Percentiles rank a stretch among this genome's conserved stretches.
These are phyloP conservation scores for Bos taurus DNA, from an alignment of 2,113 vertebrate species.

Conservation along the genomic window ARS-UCD2.0 NC_037357.1:13276001-13276500, in stretches of 20 bases:
- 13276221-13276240: conserved; percentile 62
- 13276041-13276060: conserved; percentile 19
- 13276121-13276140: conserved; percentile 77
- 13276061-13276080: conserved; percentile 51
- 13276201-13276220: neutral
- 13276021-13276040: conserved; percentile 53
- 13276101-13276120: conserved; percentile 71
- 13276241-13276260: neutral
- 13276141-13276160: conserved; percentile 69
- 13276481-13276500: conserved; percentile 76
- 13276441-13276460: conserved; percentile 56
- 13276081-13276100: conserved; percentile 73
- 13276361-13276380: neutral
- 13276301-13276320: conserved; percentile 39
- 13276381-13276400: conserved; percentile 68
- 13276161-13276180: conserved; percentile 73
- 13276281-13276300: neutral
- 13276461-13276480: conserved; percentile 74
- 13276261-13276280: conserved; percentile 30
- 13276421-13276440: conserved; percentile 61
- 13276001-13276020: conserved; percentile 58
- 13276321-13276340: conserved; percentile 46
- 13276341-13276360: conserved; percentile 45
- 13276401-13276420: conserved; percentile 20
- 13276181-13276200: conserved; percentile 73